Conservation (phyloP, 2,888 invertebrate species). For the Pteria penguin region DNA sequence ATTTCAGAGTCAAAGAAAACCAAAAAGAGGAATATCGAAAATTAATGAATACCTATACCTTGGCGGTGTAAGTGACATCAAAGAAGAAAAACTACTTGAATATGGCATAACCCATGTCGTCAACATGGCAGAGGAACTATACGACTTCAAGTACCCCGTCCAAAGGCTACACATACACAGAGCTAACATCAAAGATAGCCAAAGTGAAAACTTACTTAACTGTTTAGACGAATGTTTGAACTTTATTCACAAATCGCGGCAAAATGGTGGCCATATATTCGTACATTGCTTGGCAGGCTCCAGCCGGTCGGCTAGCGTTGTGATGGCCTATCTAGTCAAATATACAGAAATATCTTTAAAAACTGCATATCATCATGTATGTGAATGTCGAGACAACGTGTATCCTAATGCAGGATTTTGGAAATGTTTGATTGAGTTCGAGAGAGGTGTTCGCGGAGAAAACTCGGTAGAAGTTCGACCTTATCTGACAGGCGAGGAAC, state of each 20-base stretch:
- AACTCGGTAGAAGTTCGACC: slow-evolving; percentile 62
- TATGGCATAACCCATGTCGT: slow-evolving; percentile 60
- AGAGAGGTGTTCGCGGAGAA: slow-evolving; percentile 48
- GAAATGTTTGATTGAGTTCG: slow-evolving; percentile 59
- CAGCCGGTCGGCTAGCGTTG: slow-evolving; percentile 68
- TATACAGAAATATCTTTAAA: slow-evolving; percentile 51
- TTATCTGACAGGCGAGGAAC: slow-evolving; percentile 38
- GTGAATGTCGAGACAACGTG: slow-evolving; percentile 54
- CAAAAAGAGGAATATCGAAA: slow-evolving; percentile 34
- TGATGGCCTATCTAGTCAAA: slow-evolving; percentile 65
- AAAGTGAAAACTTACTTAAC: slow-evolving; percentile 55
- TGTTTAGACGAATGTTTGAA: slow-evolving; percentile 62
- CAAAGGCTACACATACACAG: slow-evolving; percentile 30
- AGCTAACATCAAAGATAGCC: slow-evolving; percentile 56
- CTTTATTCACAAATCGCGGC: slow-evolving; percentile 50
- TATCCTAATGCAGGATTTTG: slow-evolving; percentile 67
- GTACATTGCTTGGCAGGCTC: slow-evolving; percentile 69
- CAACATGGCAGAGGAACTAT: slow-evolving; percentile 63
- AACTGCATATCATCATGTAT: slow-evolving; percentile 59
- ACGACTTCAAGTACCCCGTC: slow-evolving; percentile 54
- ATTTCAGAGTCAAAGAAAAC: neutral
- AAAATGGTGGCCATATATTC: slow-evolving; percentile 54
- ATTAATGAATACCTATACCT: slow-evolving; percentile 59
- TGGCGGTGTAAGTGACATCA: slow-evolving; percentile 59
- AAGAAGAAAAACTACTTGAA: slow-evolving; percentile 43